Conservation (phyloP, 2,797 vertebrate species). For the Poecilia gillii region DNA sequence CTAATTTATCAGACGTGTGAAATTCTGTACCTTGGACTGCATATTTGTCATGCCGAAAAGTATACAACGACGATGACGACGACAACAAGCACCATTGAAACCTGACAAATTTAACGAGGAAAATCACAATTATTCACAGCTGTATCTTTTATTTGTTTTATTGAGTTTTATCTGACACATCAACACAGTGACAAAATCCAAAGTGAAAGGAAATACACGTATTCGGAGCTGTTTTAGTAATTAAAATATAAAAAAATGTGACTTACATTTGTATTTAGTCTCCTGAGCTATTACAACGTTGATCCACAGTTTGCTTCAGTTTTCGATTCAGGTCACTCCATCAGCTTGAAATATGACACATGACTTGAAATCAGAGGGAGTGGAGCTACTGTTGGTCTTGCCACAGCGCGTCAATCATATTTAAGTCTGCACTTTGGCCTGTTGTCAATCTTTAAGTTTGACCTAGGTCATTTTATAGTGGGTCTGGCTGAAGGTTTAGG, state of each 20-base stretch:
- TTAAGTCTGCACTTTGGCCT: not conserved
- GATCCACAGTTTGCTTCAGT: not conserved
- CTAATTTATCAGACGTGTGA: constrained; percentile 2
- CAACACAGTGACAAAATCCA: not conserved
- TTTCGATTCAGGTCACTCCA: not conserved
- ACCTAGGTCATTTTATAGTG: not conserved
- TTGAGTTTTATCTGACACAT: not conserved
- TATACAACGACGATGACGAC: constrained; percentile 11
- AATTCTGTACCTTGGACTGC: constrained; percentile 22
- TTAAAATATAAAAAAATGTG: not conserved
- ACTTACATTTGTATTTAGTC: not conserved
- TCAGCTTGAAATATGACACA: not conserved
- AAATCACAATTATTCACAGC: not conserved
- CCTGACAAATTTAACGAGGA: not conserved
- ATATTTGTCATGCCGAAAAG: constrained; percentile 8
- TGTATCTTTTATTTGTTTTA: not conserved
- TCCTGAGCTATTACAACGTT: not conserved
- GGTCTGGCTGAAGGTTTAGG: not conserved
- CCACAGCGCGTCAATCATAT: not conserved
- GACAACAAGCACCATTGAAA: constrained; percentile 21
- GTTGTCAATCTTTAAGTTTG: not conserved
- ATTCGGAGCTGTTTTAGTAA: not conserved
- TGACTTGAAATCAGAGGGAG: not conserved
- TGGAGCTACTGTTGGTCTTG: not conserved
- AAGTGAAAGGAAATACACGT: not conserved